Evolutionary conservation across 2,797 vertebrate genomes (phyloP).

Genomic region (Nannoperca obscura): DNA sequence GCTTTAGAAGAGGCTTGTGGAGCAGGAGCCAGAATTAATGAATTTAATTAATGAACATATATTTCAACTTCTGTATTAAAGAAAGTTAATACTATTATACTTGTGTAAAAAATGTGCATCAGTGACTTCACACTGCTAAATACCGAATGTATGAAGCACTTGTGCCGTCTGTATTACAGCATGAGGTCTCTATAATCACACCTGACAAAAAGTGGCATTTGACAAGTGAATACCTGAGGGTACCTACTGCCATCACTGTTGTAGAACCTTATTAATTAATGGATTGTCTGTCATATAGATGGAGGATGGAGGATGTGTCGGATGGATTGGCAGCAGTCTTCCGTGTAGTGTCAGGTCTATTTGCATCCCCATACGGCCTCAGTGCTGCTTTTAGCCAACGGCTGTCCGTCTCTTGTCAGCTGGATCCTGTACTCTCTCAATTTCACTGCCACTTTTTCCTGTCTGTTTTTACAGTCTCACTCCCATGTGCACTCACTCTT

Average conservation of each 20-base stretch:
- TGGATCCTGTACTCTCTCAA: conserved; percentile 21
- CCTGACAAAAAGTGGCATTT: conserved; percentile 32
- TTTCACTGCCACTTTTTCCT: conserved; percentile 29
- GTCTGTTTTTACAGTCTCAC: conserved; percentile 37
- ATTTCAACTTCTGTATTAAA: not conserved
- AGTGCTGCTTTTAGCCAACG: conserved; percentile 38
- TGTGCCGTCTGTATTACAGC: not conserved
- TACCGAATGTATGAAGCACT: not conserved
- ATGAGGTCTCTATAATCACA: conserved; percentile 5
- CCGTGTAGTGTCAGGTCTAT: conserved; percentile 44
- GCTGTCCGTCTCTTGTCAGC: conserved; percentile 55
- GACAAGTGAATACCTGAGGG: conserved; percentile 37
- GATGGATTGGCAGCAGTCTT: conserved; percentile 53
- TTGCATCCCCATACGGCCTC: conserved; percentile 44
- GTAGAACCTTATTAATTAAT: conserved; percentile 18
- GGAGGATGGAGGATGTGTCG: conserved; percentile 14
- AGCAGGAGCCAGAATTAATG: conserved; percentile 8
- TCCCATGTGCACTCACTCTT: conserved; percentile 19
- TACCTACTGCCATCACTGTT: conserved; percentile 27
- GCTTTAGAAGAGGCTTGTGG: not conserved
- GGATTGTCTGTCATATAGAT: conserved; percentile 45
- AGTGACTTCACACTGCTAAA: conserved; percentile 10
- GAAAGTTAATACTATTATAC: not conserved
- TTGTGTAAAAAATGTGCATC: not conserved
- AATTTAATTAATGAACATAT: not conserved